A percentile compares a stretch with the other conserved stretches of the same genome.
Conservation (phyloP, 2,797 vertebrate species). For the Nannoperca obscura region DNA sequence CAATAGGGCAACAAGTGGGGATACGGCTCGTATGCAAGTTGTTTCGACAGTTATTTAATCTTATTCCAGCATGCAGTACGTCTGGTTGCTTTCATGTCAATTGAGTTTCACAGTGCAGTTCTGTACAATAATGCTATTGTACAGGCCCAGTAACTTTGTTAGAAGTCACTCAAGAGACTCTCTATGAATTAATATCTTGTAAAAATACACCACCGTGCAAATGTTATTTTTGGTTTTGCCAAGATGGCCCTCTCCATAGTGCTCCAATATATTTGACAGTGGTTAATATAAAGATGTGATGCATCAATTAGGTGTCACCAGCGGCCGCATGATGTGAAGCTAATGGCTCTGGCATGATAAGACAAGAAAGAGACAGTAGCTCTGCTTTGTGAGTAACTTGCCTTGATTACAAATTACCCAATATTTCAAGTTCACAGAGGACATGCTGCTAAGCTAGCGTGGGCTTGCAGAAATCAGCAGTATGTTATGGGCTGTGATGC, state of each 20-base stretch:
- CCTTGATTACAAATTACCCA: conserved; percentile 41
- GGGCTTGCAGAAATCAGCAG: conserved; percentile 35
- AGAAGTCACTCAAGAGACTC: conserved; percentile 53
- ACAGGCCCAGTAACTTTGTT: conserved; percentile 64
- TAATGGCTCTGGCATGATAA: conserved; percentile 12
- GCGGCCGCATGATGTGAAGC: neutral
- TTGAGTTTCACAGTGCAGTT: conserved; percentile 61
- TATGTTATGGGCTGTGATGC: conserved; percentile 18
- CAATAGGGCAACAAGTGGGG: conserved; percentile 28
- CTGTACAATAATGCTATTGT: conserved; percentile 55
- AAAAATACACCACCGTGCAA: conserved; percentile 32
- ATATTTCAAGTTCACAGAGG: conserved; percentile 27
- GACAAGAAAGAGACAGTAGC: neutral
- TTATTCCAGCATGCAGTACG: conserved; percentile 36
- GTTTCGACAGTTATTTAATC: conserved; percentile 63
- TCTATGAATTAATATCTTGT: conserved; percentile 45
- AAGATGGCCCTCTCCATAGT: neutral
- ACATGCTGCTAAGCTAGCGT: conserved; percentile 12
- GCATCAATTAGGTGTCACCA: neutral
- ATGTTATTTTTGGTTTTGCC: conserved; percentile 55
- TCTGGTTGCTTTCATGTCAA: conserved; percentile 66
- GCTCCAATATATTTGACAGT: conserved; percentile 22
- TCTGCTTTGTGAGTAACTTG: conserved; percentile 27
- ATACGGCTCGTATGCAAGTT: conserved; percentile 29
- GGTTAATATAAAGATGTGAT: conserved; percentile 32